Conservation (phyloP, 2,888 invertebrate species). For the Aleiodes alternator region DNA sequence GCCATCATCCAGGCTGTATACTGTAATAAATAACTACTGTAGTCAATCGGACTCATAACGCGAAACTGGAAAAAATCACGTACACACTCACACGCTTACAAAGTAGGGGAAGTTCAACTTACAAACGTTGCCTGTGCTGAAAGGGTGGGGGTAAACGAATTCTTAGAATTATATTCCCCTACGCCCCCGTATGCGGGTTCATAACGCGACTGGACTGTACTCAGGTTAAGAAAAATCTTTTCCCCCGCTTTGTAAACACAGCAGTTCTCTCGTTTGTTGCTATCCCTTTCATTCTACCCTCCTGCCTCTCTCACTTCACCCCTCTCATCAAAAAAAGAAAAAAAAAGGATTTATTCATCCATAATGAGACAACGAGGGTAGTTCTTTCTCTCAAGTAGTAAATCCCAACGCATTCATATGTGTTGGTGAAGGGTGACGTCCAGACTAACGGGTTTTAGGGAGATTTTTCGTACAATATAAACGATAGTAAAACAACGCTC, state of each 20-base stretch:
- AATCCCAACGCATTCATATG: background rate
- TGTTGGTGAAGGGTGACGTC: background rate
- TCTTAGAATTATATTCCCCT: too few relatives aligned
- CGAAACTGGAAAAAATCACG: too few relatives aligned
- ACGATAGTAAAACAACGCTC: background rate
- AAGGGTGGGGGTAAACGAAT: too few relatives aligned
- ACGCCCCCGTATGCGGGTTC: too few relatives aligned
- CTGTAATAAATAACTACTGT: too few relatives aligned
- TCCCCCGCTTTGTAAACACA: background rate
- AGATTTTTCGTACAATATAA: background rate
- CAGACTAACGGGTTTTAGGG: slow-evolving; percentile 30
- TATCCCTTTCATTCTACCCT: slow-evolving; percentile 33
- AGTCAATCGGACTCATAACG: too few relatives aligned
- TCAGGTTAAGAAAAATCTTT: slow-evolving; percentile 3
- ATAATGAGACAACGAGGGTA: slow-evolving; percentile 58
- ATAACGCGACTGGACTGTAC: too few relatives aligned
- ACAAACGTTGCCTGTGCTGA: too few relatives aligned
- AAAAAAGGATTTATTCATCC: slow-evolving; percentile 58
- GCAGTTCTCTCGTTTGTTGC: slow-evolving; percentile 2
- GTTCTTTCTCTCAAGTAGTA: slow-evolving; percentile 16
- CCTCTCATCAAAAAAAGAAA: slow-evolving; percentile 12
- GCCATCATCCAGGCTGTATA: too few relatives aligned
- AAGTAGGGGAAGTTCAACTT: too few relatives aligned
- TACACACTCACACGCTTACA: too few relatives aligned
- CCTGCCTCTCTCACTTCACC: background rate